Conservation (phyloP, 2,888 invertebrate species). For the Nemoura dubitans region DNA sequence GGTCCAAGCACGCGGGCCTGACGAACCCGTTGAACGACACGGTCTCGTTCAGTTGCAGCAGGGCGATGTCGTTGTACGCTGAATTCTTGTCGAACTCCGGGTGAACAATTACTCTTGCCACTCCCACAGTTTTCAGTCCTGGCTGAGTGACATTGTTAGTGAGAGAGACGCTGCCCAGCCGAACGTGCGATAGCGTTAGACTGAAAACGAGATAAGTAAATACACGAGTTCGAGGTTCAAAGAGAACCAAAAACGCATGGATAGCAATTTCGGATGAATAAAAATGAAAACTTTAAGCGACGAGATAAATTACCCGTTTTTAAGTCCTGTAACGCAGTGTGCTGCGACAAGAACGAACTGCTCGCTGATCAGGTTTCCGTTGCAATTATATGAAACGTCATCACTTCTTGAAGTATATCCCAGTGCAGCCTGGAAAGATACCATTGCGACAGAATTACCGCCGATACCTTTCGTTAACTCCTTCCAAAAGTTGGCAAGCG, state of each 20-base stretch:
- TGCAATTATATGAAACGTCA: not conserved
- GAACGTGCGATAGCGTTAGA: conserved; percentile 57
- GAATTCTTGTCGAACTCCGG: conserved; percentile 67
- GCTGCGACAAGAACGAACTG: not conserved
- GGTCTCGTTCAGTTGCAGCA: conserved; percentile 65
- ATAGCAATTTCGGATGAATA: no score
- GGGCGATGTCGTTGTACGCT: conserved; percentile 71
- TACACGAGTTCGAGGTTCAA: no score
- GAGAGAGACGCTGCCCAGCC: no score
- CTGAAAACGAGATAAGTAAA: no score
- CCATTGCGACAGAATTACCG: no score
- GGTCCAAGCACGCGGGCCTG: conserved; percentile 69
- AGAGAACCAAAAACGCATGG: no score
- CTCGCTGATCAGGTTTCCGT: not conserved
- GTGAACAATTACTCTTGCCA: conserved; percentile 63
- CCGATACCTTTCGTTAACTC: no score
- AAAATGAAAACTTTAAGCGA: no score
- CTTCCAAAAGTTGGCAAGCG: no score
- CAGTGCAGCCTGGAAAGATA: not conserved
- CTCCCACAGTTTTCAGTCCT: no score
- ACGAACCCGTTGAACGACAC: conserved; percentile 66
- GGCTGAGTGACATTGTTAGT: no score
- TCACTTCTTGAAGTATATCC: not conserved
- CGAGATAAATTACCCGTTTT: no score
- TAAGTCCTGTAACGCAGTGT: not conserved